Evolutionary conservation across 2,113 vertebrate genomes (phyloP).

Genomic region (Scatophagus argus): DNA sequence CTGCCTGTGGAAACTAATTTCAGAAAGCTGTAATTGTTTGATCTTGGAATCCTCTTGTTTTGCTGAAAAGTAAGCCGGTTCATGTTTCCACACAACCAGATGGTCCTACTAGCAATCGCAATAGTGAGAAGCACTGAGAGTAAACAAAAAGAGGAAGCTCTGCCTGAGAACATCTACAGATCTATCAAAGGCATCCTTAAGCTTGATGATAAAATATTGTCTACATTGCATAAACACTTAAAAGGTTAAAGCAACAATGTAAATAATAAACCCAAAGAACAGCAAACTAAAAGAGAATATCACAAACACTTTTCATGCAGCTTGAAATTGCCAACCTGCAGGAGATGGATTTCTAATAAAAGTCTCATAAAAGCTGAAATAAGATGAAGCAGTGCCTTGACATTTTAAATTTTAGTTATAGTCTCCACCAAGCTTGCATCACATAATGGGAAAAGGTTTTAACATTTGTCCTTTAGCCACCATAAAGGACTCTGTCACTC

Average conservation of each 20-base stretch:
- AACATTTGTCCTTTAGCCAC: constrained; percentile 35
- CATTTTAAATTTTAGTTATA: constrained; percentile 44
- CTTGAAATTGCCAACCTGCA: constrained; percentile 10
- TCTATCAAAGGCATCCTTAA: constrained; percentile 43
- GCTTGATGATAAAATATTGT: constrained; percentile 34
- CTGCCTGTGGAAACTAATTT: constrained; percentile 31
- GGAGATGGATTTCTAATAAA: constrained; percentile 50
- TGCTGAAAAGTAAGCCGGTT: constrained; percentile 40
- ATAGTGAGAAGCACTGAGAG: constrained; percentile 35
- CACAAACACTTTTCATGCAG: constrained; percentile 13
- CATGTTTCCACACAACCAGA: constrained; percentile 41
- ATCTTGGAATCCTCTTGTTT: constrained; percentile 16
- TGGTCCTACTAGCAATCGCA: constrained; percentile 38
- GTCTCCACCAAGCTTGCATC: constrained; percentile 16
- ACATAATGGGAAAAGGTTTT: constrained; percentile 26
- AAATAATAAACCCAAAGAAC: constrained; percentile 10
- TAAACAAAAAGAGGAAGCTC: constrained; percentile 55
- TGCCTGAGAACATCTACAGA: constrained; percentile 33
- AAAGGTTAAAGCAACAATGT: constrained; percentile 24
- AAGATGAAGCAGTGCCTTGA: constrained; percentile 39
- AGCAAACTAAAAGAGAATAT: constrained; percentile 13
- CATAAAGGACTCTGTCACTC: no score
- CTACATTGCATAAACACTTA: constrained; percentile 25
- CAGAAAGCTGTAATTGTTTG: constrained; percentile 39
- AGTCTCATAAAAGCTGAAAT: constrained; percentile 37